These are phyloP conservation scores for Tromatobia lineatoria DNA, from an alignment of 2,888 invertebrate species.

Conservation along the genomic window DNA sequence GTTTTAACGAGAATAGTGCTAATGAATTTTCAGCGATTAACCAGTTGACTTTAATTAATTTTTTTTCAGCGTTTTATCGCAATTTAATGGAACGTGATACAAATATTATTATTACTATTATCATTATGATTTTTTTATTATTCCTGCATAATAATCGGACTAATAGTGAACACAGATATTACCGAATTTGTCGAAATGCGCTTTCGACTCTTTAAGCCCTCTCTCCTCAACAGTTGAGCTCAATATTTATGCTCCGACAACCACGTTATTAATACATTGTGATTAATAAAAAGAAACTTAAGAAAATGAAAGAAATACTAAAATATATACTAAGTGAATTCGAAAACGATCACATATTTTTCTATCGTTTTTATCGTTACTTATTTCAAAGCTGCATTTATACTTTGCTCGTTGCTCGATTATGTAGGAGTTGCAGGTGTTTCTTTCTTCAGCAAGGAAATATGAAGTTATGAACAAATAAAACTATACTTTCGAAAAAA, in stretches of 20 bases:
- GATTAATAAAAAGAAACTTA: slow-evolving; percentile 3
- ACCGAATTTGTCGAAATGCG: slow-evolving; percentile 19
- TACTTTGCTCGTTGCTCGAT: slow-evolving; percentile 59
- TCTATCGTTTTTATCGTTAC: slow-evolving; percentile 61
- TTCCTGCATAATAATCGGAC: slow-evolving; percentile 16
- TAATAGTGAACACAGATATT: slow-evolving; percentile 10
- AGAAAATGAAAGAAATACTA: neutral
- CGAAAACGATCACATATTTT: slow-evolving; percentile 55
- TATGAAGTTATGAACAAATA: slow-evolving; percentile 31
- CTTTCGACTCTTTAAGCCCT: slow-evolving; percentile 18
- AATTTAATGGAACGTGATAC: neutral
- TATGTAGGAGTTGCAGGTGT: slow-evolving; percentile 11
- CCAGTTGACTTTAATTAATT: slow-evolving; percentile 39
- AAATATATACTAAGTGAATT: slow-evolving; percentile 45
- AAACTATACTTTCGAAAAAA: slow-evolving; percentile 51
- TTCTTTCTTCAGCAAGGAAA: slow-evolving; percentile 15
- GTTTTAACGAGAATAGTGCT: slow-evolving; percentile 44
- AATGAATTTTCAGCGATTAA: slow-evolving; percentile 49
- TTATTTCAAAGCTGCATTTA: slow-evolving; percentile 62
- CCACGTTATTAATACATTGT: slow-evolving; percentile 27
- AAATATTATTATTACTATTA: slow-evolving; percentile 16
- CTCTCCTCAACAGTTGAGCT: slow-evolving; percentile 19
- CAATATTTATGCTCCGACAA: slow-evolving; percentile 8
- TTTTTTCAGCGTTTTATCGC: slow-evolving; percentile 28
- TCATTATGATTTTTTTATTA: slow-evolving; percentile 13